Base-by-base conservation (phyloP, 2,888 invertebrate species). In the Hoplodrina blanda region DNA sequence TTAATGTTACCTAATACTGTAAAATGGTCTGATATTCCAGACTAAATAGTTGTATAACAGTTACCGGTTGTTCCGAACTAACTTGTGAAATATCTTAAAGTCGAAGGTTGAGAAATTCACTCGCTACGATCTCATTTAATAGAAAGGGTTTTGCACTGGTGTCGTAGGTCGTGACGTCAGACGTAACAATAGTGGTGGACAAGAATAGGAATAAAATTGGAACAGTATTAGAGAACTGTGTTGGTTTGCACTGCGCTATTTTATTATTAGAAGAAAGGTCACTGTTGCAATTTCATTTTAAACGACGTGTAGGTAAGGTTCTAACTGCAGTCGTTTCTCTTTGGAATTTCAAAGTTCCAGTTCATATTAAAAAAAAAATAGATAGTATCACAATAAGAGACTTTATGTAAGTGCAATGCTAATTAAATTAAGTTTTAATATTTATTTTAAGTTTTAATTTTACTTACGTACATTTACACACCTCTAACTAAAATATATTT, bases 101-200 rank as follows among this genome's bases (percentile, higher is more conserved):
- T 13, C 17, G 4, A 59, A 69, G 19, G 20, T 44, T 46, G 6
- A 33, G 25, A 25, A 46, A 37, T 62, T 37, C 30, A 25, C 17
- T 55, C 25, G 30, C 37, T 52, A 46, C 17, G 50, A 57, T 41
- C 50, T 73, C 56, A 60, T 69, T 63, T 76, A 52, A 60, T 46
- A 63, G 41, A 76, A 75, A 76, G 63, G 63, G 20, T 62, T 71
- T 55, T 33, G 33, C n/a, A 41, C 25, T 25, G 33, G 17, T 50
- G 25, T 50, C n/a, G 17, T 25, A 30, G 19, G 7, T 20, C 13
- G 44, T 74, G 53, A 75, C 76, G 49, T 69, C 74, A 59, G 20
- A 49, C 25, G n/a, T 33, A 41, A 59, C 33, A 50, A 25, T 55
- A 55, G 25, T n/a, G n/a, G 20, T 25, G 46, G 11, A 46, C 46